Evolutionary conservation across 2,113 vertebrate genomes (phyloP).

Genomic region (Trematomus loennbergii): DNA sequence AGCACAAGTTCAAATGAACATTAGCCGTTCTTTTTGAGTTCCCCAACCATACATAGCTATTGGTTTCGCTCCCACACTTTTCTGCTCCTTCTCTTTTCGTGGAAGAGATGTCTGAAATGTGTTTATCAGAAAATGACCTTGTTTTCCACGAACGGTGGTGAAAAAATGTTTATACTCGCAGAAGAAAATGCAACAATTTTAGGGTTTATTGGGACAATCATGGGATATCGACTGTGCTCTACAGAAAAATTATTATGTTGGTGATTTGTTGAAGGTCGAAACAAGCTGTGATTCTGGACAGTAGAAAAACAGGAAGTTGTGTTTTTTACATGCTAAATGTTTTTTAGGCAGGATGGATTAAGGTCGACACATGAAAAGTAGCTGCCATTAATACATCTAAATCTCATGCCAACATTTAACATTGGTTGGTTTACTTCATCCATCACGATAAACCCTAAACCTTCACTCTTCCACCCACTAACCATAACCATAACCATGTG

Average conservation of each 20-base stretch:
- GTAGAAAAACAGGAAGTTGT: not conserved
- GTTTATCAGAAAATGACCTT: not conserved
- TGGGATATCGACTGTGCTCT: not conserved
- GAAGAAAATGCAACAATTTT: not conserved
- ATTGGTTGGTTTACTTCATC: not conserved
- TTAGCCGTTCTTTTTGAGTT: not conserved
- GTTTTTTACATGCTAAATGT: not conserved
- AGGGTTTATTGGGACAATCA: constrained; percentile 1
- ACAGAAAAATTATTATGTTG: not conserved
- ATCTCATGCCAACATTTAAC: not conserved
- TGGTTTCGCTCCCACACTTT: not conserved
- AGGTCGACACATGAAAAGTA: not conserved
- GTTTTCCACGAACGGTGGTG: not conserved
- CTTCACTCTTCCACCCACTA: too few species aligned
- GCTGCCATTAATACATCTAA: not conserved
- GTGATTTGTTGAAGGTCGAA: not conserved
- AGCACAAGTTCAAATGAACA: not conserved
- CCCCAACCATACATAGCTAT: too few species aligned
- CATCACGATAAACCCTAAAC: too few species aligned
- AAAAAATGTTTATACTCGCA: not conserved
- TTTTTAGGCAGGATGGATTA: not conserved
- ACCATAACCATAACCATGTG: too few species aligned
- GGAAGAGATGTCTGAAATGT: not conserved
- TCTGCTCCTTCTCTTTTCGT: not conserved
- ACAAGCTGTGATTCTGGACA: not conserved